phyloP scores from a whole-genome alignment of 2,113 vertebrate genomes.

The Turdus rufiventris region DNA sequence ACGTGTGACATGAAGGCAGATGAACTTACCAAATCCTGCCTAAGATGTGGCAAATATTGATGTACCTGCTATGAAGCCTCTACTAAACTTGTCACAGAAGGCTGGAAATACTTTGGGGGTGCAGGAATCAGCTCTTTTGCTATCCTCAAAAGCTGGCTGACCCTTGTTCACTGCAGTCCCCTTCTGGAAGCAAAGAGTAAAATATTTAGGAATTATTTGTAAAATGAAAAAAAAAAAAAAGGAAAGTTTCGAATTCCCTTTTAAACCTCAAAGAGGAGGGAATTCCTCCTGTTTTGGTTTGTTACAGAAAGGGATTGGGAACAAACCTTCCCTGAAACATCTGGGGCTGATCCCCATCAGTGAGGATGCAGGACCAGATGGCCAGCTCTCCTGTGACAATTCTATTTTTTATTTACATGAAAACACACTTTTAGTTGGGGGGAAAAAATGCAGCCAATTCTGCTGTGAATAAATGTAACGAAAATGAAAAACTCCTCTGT shows the following conservation, averaged over 20 bases:
- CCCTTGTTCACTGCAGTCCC: background rate
- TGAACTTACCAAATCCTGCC: background rate
- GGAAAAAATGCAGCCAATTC: background rate
- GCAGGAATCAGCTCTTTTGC: background rate
- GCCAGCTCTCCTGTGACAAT: background rate
- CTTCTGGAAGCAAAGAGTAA: background rate
- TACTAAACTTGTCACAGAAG: background rate
- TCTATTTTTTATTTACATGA: background rate
- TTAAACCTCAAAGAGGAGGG: background rate
- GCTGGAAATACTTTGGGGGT: background rate
- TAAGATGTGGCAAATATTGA: background rate
- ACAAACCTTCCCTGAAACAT: background rate
- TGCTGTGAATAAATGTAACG: background rate
- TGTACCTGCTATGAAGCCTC: background rate
- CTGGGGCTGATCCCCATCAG: background rate
- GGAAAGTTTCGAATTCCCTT: background rate
- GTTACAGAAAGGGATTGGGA: background rate
- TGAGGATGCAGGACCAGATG: background rate
- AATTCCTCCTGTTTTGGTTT: background rate
- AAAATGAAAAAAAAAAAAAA: background rate
- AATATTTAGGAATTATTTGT: background rate
- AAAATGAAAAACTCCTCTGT: background rate
- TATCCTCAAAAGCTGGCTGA: background rate
- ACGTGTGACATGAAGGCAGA: accelerated
- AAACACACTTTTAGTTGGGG: background rate